phyloP scores from a whole-genome alignment of 1,140 invertebrate genomes.

The Diploscapter pachys region DNA sequence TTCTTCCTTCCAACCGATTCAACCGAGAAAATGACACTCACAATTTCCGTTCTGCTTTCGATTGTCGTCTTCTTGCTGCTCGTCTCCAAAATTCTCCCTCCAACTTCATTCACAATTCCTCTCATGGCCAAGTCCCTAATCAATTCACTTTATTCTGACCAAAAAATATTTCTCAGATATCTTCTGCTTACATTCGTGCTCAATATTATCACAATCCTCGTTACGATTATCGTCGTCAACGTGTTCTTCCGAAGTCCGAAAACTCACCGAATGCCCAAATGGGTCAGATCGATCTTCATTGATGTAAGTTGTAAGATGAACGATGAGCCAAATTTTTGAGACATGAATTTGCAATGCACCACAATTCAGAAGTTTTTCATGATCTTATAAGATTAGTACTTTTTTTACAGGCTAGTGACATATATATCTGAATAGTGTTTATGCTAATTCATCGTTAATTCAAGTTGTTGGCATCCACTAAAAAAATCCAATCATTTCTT shows the following conservation, averaged over 20 bases:
- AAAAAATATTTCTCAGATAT: conserved; percentile 76
- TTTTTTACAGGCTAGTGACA: no score
- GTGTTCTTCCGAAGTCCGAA: conserved; percentile 94
- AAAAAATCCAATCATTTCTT: no score
- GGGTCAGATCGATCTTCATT: conserved; percentile 86
- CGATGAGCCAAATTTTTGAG: no score
- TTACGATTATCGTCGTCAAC: conserved; percentile 98
- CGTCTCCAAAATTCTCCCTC: conserved; percentile 97
- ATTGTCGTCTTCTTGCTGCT: conserved; percentile 97
- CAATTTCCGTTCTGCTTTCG: conserved; percentile 77
- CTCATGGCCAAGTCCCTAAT: conserved; percentile 47
- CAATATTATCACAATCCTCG: conserved; percentile 97
- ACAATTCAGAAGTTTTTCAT: no score
- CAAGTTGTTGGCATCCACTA: no score
- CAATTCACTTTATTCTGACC: conserved; percentile 43
- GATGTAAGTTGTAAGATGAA: conserved; percentile 61
- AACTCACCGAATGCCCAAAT: conserved; percentile 83
- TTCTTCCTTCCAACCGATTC: conserved; percentile 85
- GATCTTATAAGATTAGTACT: no score
- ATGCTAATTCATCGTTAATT: no score
- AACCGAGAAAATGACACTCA: conserved; percentile 61
- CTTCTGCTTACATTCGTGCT: conserved; percentile 98
- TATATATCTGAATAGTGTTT: no score
- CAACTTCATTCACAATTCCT: conserved; percentile 88
- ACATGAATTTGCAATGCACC: no score